phyloP scores from a whole-genome alignment of 2,888 invertebrate species.

The Caprella mutica region DNA sequence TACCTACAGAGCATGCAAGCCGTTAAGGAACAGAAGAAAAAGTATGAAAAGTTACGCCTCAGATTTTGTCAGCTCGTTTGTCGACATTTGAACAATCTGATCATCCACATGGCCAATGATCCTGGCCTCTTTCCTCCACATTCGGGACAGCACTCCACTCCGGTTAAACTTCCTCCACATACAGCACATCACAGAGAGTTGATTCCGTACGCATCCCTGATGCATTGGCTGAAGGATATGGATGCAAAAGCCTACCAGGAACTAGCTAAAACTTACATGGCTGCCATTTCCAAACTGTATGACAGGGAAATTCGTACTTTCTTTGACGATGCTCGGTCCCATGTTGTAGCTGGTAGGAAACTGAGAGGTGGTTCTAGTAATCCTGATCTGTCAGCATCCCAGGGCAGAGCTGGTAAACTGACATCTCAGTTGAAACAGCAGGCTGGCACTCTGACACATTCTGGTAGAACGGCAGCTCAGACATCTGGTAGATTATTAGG shows the following conservation, averaged over 20 bases:
- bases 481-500: slow-evolving; percentile 42
- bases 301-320: slow-evolving; percentile 70
- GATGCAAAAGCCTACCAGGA: slow-evolving; percentile 70
- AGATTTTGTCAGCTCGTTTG: slow-evolving; percentile 72
- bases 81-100: slow-evolving; percentile 83
- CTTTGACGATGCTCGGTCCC: slow-evolving; percentile 60
- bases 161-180: slow-evolving; percentile 54
- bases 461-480: slow-evolving; percentile 15
- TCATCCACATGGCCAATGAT: slow-evolving; percentile 60
- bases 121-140: neutral
- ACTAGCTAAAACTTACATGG: slow-evolving; percentile 66
- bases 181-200: slow-evolving; percentile 72
- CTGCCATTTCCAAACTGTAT: slow-evolving; percentile 72
- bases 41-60: slow-evolving; percentile 62
- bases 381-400: neutral
- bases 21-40: slow-evolving; percentile 66
- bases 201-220: slow-evolving; percentile 72
- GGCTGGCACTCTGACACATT: slow-evolving; percentile 36
- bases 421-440: slow-evolving; percentile 42
- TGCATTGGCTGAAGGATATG: slow-evolving; percentile 82
- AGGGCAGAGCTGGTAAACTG: slow-evolving; percentile 36
- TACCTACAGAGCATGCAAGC: slow-evolving; percentile 50
- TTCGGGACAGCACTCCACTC: neutral
- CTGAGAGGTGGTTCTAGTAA: slow-evolving; percentile 1
- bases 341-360: slow-evolving; percentile 40